Percentiles rank a stretch among this genome's conserved stretches.
phyloP scores from a whole-genome alignment of 2,888 invertebrate species.

The Encarsia formosa region DNA sequence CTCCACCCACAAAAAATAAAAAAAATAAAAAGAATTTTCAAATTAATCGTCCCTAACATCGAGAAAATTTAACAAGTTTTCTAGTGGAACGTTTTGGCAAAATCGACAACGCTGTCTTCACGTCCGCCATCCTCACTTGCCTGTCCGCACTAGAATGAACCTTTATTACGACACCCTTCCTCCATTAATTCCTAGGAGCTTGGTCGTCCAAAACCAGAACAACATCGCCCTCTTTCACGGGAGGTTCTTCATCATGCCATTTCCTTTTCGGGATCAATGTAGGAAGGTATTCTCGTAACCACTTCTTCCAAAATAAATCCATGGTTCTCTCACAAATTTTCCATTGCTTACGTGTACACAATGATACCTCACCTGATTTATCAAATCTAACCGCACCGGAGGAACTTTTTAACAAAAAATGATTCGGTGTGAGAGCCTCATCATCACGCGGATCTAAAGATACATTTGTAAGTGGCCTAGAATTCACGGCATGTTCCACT shows the following conservation, averaged over 20 bases:
- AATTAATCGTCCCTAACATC: too few species aligned
- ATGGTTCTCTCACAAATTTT: background rate
- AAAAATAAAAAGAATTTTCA: too few species aligned
- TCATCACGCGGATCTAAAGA: conserved; percentile 2
- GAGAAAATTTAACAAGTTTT: background rate
- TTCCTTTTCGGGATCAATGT: conserved; percentile 1
- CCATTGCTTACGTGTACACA: conserved; percentile 13
- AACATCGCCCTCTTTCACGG: background rate
- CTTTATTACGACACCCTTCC: background rate
- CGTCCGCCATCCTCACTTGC: background rate
- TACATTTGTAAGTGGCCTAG: conserved; percentile 10
- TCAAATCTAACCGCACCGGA: background rate
- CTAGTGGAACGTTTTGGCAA: background rate
- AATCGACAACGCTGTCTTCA: background rate
- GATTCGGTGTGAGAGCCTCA: conserved; percentile 10
- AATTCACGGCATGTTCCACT: conserved; percentile 8
- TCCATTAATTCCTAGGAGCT: background rate
- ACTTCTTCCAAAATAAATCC: too few species aligned
- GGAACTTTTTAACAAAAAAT: conserved; percentile 8
- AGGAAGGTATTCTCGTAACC: conserved; percentile 14
- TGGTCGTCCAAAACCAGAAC: too few species aligned
- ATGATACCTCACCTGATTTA: background rate
- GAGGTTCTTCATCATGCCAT: background rate
- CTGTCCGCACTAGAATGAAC: background rate
- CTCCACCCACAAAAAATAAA: too few species aligned